Evolutionary conservation across 2,888 invertebrate genomes (phyloP), one percentile per base, ranked within the genome.

Genomic region (Phytoseiulus persimilis): DNA sequence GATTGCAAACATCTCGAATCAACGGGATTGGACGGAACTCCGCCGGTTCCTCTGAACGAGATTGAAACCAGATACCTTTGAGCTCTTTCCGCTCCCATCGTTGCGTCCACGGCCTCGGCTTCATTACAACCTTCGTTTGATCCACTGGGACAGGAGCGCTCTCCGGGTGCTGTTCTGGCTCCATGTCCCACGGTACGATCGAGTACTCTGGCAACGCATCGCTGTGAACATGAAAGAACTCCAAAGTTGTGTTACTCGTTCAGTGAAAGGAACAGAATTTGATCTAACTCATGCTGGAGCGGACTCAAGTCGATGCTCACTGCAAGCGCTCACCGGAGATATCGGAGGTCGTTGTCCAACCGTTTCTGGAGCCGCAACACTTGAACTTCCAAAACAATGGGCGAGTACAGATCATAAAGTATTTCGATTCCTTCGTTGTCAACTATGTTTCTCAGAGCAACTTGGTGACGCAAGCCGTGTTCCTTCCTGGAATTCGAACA

Each of bases 181-280:
- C 96, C 96, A 99, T 96, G 92, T 98, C 96, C 90, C 96, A 94
- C 91, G 97, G 95, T 92, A 99, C 96, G 1, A 97, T 98, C 92
- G 97, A 97, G 93, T 96, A 98, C 93, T 98, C 96, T 0, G 95
- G 95, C 83, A 96, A 94, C 0, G 97, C 96, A 94, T 99, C 98
- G 91, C 87, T 87, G 87, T 6, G 11, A 31, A 31, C 94, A 1
- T 1, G n/a, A 18, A 84, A 84, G 1, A 84, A n/a, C 23, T 31
- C 31, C 83, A 84, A 84, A 3, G n/a, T 18, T 84, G 2, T 87
- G 1, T 32, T 14, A 32, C 11, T 28, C 31, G 31, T 23, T n/a
- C 31, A 84, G 9, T 3, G 31, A n/a, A 31, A 31, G 1, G 31
- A 84, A 31, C 31, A 3, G 33, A 31, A n/a, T n/a, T n/a, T n/a